phyloP scores from a whole-genome alignment of 2,888 invertebrate species.

The Calameuta idolon region DNA sequence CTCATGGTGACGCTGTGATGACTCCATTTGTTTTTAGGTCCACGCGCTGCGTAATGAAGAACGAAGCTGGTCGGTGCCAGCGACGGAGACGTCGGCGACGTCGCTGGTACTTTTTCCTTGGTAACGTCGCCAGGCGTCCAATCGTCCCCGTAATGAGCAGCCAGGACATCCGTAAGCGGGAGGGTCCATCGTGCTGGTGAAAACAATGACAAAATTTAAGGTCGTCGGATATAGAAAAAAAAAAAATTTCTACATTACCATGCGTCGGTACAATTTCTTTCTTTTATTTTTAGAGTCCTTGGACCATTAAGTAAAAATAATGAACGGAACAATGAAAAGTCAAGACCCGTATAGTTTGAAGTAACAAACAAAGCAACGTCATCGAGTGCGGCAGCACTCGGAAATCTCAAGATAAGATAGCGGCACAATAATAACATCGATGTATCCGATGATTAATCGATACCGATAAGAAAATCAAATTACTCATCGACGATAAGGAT shows the following conservation, averaged over 20 bases:
- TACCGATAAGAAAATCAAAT: not conserved
- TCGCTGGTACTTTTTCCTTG: conserved; percentile 45
- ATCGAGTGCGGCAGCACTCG: not conserved
- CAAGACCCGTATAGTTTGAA: not conserved
- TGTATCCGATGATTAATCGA: not conserved
- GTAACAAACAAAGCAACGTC: not conserved
- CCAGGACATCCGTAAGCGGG: conserved; percentile 71
- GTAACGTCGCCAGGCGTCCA: conserved; percentile 61
- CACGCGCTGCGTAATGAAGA: conserved; percentile 74
- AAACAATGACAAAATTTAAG: conserved; percentile 17
- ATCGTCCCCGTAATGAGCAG: conserved; percentile 68
- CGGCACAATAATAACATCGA: too few species aligned
- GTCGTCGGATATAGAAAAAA: not conserved
- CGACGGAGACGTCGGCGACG: conserved; percentile 38
- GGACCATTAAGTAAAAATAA: not conserved
- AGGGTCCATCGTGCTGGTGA: conserved; percentile 70
- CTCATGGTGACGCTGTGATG: conserved; percentile 71
- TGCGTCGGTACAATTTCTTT: not conserved
- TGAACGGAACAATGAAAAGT: not conserved
- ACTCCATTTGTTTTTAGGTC: conserved; percentile 72
- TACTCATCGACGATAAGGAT: not conserved
- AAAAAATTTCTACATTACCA: not conserved
- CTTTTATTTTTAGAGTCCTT: not conserved
- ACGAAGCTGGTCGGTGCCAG: conserved; percentile 68
- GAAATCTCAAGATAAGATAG: not conserved